phyloP scores from a whole-genome alignment of 2,113 vertebrate species.

The Catharus fuscescens region DNA sequence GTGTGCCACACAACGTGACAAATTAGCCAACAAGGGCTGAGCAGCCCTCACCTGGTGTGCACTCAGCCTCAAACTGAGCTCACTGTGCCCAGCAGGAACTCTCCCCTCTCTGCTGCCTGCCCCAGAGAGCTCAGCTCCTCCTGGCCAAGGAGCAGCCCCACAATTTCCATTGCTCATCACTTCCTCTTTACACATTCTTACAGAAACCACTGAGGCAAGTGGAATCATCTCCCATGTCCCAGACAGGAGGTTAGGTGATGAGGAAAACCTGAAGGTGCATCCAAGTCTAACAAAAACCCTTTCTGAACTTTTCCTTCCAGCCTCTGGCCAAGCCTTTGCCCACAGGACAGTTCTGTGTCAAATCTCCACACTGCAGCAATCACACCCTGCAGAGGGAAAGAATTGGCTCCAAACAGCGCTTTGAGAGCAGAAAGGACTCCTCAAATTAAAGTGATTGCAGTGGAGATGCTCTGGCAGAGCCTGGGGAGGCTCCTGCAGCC shows the following conservation, averaged over 20 bases:
- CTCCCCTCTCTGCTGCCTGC: neutral
- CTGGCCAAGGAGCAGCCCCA: neutral
- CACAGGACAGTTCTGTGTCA: neutral
- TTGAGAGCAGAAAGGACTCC: neutral
- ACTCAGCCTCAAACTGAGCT: neutral
- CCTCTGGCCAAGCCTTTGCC: neutral
- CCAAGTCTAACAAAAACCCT: neutral
- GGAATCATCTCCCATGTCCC: neutral
- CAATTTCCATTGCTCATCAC: neutral
- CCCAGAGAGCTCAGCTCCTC: neutral
- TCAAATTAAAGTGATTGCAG: neutral
- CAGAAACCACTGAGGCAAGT: neutral
- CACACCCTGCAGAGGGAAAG: neutral
- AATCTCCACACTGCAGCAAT: neutral
- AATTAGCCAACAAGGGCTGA: neutral
- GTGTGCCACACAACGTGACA: neutral
- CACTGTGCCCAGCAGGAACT: fast-evolving
- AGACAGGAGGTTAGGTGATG: neutral
- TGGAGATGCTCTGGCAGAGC: neutral
- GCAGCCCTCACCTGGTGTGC: neutral
- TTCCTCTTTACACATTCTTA: fast-evolving
- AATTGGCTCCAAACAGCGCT: neutral
- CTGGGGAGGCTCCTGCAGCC: fast-evolving
- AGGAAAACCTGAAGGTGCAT: neutral
- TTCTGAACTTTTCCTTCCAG: neutral